Evolutionary conservation across 2,113 vertebrate genomes (phyloP), one percentile per base, ranked within the genome.

Genomic region (pig (Sus scrofa)): DNA sequence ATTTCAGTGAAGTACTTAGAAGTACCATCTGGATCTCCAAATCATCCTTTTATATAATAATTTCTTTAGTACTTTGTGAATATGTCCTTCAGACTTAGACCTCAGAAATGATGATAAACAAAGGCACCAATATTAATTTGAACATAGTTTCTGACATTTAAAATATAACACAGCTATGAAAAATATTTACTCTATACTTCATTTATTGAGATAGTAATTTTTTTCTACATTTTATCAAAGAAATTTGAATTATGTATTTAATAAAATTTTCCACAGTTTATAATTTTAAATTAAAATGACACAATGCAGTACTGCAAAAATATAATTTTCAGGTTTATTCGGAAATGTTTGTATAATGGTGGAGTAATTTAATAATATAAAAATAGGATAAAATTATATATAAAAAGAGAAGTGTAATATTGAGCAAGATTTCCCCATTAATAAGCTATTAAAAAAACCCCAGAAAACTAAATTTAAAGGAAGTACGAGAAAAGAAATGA

Each of bases 201-300:
- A 89, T 67, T 85, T 78, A 89, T 67, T 81, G 12, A 54, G 16
- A 50, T 26, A 92, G 0, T 52, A 52, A 58, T 68, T 6, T 58
- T 81, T 58, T 67, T 56, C 13, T 78, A 27, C 26, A 39, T 50
- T 63, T 1, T 79, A 52, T 77, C 34, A 85, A 89, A 67, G 7
- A 71, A 92, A 82, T 7, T 26, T 63, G 5, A 1, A 44, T 68
- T 68, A 39, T 54, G 12, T 22, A 83, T 18, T 82, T 50, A 27
- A 50, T 3, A 63, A 85, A 73, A 26, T 52, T 92, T 92, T 75
- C 30, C 32, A 54, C 18, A 82, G 67, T 4, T 77, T 83, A 1
- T 82, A 79, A 54, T 54, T 75, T 88, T 92, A 54, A 92, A 73
- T 82, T 86, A 19, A 94, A n/a, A 62, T 67, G 87, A 82, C 70